Percentiles rank a stretch among this genome's conserved stretches.
phyloP scores from a whole-genome alignment of 2,797 vertebrate species.

The Hipposideros larvatus region DNA sequence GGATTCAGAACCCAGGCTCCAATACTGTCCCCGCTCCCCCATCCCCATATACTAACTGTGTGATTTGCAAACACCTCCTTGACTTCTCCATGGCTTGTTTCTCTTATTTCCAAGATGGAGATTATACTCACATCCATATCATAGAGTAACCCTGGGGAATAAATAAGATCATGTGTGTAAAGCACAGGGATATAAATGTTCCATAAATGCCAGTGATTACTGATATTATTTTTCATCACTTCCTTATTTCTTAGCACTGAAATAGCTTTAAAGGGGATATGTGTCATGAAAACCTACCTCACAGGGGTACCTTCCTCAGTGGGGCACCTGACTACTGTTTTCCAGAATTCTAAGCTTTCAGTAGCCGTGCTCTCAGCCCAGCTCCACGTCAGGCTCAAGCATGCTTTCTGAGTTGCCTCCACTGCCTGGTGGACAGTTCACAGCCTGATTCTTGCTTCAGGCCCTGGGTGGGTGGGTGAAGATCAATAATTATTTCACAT shows the following conservation, averaged over 20 bases:
- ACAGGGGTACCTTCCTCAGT: too few relatives aligned
- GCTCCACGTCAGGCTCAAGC: not conserved
- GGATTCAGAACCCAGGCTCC: not conserved
- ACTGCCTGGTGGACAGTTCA: fast-evolving
- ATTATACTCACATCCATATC: not conserved
- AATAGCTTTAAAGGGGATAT: not conserved
- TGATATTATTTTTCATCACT: not conserved
- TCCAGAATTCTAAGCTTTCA: not conserved
- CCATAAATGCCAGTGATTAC: not conserved
- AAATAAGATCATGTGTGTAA: not conserved
- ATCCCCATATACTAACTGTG: not conserved
- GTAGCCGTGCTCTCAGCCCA: not conserved
- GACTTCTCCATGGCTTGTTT: not conserved
- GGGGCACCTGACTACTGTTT: not conserved
- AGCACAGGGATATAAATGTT: not conserved
- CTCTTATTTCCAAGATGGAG: not conserved
- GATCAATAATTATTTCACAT: not conserved
- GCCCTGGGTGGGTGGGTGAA: not conserved
- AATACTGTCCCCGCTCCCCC: not conserved
- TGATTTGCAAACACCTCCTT: not conserved
- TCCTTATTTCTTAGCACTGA: not conserved
- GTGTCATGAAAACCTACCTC: not conserved
- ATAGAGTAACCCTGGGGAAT: not conserved
- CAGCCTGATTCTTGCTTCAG: not conserved
- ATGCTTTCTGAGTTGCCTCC: not conserved